Conservation (phyloP, 2,888 invertebrate genomes). For the Nudaria mundana region DNA sequence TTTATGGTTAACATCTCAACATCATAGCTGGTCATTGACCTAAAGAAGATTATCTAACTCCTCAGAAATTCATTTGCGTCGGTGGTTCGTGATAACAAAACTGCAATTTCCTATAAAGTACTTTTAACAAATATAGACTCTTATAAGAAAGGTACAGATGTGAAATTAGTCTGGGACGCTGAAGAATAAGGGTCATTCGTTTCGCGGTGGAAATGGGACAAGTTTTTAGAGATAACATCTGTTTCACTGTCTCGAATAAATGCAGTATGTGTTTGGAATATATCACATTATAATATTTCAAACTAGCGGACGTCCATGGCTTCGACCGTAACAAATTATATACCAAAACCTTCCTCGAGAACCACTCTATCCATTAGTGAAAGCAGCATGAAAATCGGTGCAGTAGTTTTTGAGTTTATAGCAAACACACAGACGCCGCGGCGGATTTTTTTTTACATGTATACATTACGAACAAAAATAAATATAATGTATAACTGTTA, state of each 20-base stretch:
- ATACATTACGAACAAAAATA: no score
- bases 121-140: not conserved
- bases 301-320: no score
- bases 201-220: slow-evolving; percentile 3
- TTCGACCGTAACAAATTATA: no score
- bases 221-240: slow-evolving; percentile 5
- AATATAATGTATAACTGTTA: no score
- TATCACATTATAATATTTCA: no score
- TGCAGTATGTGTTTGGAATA: no score
- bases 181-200: not conserved
- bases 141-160: not conserved
- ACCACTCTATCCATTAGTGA: no score
- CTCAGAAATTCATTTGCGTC: slow-evolving; percentile 10
- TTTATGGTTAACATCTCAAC: slow-evolving; percentile 7
- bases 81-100: slow-evolving; percentile 5
- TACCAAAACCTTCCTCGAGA: no score
- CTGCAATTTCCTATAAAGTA: not conserved
- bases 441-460: no score
- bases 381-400: no score
- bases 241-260: slow-evolving; percentile 4
- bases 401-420: no score
- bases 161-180: not conserved
- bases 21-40: slow-evolving; percentile 21
- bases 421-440: no score
- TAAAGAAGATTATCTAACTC: slow-evolving; percentile 9